phyloP scores from a whole-genome alignment of 2,113 vertebrate genomes.

The Tonatia bakeri region DNA sequence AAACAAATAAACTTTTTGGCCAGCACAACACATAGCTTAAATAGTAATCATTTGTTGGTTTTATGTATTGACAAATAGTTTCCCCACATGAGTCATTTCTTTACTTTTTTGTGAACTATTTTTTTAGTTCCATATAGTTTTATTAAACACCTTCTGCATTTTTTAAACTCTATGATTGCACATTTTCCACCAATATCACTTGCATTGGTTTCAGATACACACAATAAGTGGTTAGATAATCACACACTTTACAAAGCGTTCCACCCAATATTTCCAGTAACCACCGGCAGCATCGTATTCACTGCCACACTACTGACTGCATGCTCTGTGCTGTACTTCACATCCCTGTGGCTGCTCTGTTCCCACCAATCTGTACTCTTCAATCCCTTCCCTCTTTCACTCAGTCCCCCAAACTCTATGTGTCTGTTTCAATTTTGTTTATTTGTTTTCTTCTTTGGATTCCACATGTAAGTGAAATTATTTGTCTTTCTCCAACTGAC shows the following conservation, averaged over 20 bases:
- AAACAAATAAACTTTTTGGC: too few species aligned
- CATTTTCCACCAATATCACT: not conserved
- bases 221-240: not conserved
- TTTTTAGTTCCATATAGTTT: not conserved
- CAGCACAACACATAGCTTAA: too few species aligned
- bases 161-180: not conserved
- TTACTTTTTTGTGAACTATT: not conserved
- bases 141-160: not conserved
- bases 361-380: not conserved
- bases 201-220: not conserved
- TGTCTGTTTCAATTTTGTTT: not conserved
- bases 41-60: too few species aligned
- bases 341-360: not conserved
- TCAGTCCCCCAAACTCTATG: not conserved
- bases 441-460: not conserved
- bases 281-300: not conserved
- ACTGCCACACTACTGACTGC: not conserved
- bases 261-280: not conserved
- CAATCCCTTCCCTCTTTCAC: not conserved
- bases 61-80: not conserved
- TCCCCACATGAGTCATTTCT: not conserved
- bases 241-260: not conserved
- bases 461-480: not conserved
- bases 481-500: not conserved
- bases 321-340: not conserved